Base-by-base conservation (phyloP, 2,888 invertebrate genomes). In the Aquatica leii region DNA sequence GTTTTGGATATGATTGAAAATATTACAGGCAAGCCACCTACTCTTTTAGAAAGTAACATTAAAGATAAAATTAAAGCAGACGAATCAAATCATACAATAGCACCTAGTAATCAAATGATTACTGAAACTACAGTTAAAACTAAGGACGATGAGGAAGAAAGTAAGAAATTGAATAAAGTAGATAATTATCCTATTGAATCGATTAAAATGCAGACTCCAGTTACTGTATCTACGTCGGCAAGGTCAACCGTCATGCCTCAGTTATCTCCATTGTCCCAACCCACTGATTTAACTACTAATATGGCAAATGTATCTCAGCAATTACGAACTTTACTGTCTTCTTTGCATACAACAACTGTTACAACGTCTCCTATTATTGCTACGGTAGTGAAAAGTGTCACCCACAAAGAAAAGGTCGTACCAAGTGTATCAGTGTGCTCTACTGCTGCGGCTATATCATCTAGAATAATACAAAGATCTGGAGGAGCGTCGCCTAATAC, bases 241-340 rank as follows among this genome's bases (percentile, higher is more conserved):
- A 62, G 50, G 31, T 82, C 84, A 65, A 83, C 86, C 0, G 83
- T 86, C 0, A 84, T 89, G 50, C 89, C 90, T 0, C 90, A 90
- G 75, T 78, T 90, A 18, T 90, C 90, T 0, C 90, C 90, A 0
- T 77, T 91, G 1, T 90, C 90, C 0, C 90, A 90, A 75, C 90
- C 90, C 0, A 86, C 88, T 1, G 90, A 91, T 75, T 80, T 90
- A 50, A 89, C 90, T 11, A 88, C 89, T 0, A 90, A 89, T 73
- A 88, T 90, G 81, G 89, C 87, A 0, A 90, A 89, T 74, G 90
- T 87, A 0, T 89, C 89, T 0, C 89, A 90, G 76, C 90, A 90
- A 73, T 75, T 90, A 48, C 82, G 89, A 34, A 87, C 87, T 3
- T 84, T 90, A 50, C 82, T 90, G 78, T 90, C 90, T 0, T 90